Percentiles rank a stretch among this genome's conserved stretches.
Evolutionary conservation across 1,140 invertebrate species (phyloP).

Genomic region (Augochlora pura): DNA sequence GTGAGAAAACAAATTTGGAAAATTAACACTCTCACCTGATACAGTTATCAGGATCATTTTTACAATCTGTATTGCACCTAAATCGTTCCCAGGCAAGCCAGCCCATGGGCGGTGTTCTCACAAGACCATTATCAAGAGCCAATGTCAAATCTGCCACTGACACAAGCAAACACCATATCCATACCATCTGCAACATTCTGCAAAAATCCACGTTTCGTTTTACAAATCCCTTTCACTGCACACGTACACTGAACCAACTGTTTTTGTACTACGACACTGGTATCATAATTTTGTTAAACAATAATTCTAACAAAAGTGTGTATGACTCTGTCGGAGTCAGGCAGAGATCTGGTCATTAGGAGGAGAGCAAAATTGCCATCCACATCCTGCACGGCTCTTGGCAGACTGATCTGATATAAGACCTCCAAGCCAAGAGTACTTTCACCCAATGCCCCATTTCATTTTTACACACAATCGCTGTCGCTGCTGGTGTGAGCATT

Average conservation of each 20-base stretch:
- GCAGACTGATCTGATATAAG: conserved; percentile 72
- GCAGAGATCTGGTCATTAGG: conserved; percentile 39
- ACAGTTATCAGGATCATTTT: conserved; percentile 94
- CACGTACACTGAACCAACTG: conserved; percentile 50
- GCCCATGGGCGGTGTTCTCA: conserved; percentile 90
- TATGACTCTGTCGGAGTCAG: conserved; percentile 21
- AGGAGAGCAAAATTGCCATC: conserved; percentile 40
- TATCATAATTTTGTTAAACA: conserved; percentile 37
- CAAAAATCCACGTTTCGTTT: conserved; percentile 47
- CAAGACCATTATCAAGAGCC: conserved; percentile 90
- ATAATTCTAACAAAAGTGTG: conserved; percentile 23
- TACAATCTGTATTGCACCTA: conserved; percentile 95
- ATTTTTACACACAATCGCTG: conserved; percentile 74
- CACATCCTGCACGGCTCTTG: conserved; percentile 60
- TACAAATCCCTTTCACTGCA: conserved; percentile 43
- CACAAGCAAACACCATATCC: conserved; percentile 60
- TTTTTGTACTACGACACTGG: background rate
- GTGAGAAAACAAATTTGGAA: background rate
- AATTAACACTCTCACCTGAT: conserved; percentile 86
- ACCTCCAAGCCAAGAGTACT: conserved; percentile 72
- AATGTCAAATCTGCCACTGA: conserved; percentile 40
- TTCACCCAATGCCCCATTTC: conserved; percentile 81
- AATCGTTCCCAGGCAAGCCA: conserved; percentile 97
- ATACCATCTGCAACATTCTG: conserved; percentile 61
- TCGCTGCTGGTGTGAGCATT: conserved; percentile 43